Evolutionary conservation across 1,140 invertebrate species (phyloP), one percentile per base, ranked within the genome.

Genomic region (Ceratina australensis): DNA sequence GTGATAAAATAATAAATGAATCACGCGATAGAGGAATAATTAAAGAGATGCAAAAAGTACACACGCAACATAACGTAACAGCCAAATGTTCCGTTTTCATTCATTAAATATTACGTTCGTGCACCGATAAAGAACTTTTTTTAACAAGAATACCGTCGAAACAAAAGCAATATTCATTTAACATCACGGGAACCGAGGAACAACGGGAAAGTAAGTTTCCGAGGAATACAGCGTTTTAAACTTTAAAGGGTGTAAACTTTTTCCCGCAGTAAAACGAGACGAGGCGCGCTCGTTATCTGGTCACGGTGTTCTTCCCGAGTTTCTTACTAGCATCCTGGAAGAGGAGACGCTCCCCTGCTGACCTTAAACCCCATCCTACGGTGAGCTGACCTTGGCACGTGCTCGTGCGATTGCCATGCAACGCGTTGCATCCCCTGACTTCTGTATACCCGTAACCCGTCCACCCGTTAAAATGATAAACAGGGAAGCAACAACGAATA

Each of bases 301-400:
- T 52, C 57, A 22, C 57, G 56, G 12, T 61, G 16, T 42, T 42
- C 33, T 42, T 42, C 66, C 18, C 54, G 22, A 68, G 64, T 59
- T 71, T 16, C 74, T 49, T 42, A 18, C 12, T 60, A 28, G 2
- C 20, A 54, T 42, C 68, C 76, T 64, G 24, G 60, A 24, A 71
- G 28, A 71, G 26, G 28, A 72, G 76, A 59, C 60, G 24, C 68
- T 26, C 28, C 68, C 65, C 56, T 78, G 80, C 82, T 42, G 33
- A 42, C 33, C 84, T 82, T 86, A 80, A 85, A 85, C 49, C 81
- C 65, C 57, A n/a, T 47, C 71, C 69, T 42, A 49, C 13, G 20
- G 33, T n/a, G 52, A 33, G 20, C 26, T 50, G 65, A 67, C 68
- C 81, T 79, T 75, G 78, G 49, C 78, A 63, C 76, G 76, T 59